Percentiles rank a stretch among this genome's conserved stretches.
phyloP scores from a whole-genome alignment of 1,140 invertebrate species.

The Aphaenogaster floridana region DNA sequence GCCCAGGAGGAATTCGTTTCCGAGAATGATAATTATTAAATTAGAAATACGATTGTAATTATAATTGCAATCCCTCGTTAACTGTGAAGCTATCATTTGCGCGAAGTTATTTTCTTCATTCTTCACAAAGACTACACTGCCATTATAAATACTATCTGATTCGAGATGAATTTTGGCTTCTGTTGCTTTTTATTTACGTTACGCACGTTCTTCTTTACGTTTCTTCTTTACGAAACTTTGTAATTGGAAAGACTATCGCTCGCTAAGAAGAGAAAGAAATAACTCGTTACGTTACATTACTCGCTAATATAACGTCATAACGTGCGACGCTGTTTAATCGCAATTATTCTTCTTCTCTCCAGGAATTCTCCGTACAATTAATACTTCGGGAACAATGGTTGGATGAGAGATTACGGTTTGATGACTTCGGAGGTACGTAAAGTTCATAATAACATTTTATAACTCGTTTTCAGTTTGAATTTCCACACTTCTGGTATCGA shows the following conservation, averaged over 20 bases:
- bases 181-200: slow-evolving; percentile 9
- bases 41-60: slow-evolving; percentile 29
- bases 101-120: slow-evolving; percentile 31
- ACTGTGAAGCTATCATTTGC: slow-evolving; percentile 22
- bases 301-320: neutral
- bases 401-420: slow-evolving; percentile 96
- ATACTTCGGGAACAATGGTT: slow-evolving; percentile 98
- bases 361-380: slow-evolving; percentile 98
- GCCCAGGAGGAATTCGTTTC: neutral
- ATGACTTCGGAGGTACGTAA: slow-evolving; percentile 92
- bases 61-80: slow-evolving; percentile 1
- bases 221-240: slow-evolving; percentile 25
- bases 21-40: neutral
- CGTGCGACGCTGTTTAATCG: slow-evolving; percentile 41
- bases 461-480: neutral
- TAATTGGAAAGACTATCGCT: slow-evolving; percentile 36
- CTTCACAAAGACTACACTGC: neutral
- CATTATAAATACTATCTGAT: slow-evolving; percentile 26
- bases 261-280: slow-evolving; percentile 27
- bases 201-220: slow-evolving; percentile 44
- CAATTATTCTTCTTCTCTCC: slow-evolving; percentile 81
- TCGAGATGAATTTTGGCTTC: slow-evolving; percentile 30
- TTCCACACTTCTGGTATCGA: neutral
- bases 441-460: neutral
- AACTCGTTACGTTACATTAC: slow-evolving; percentile 23